Conservation (phyloP, 2,113 vertebrate species). For the Megaceryle torquata region DNA sequence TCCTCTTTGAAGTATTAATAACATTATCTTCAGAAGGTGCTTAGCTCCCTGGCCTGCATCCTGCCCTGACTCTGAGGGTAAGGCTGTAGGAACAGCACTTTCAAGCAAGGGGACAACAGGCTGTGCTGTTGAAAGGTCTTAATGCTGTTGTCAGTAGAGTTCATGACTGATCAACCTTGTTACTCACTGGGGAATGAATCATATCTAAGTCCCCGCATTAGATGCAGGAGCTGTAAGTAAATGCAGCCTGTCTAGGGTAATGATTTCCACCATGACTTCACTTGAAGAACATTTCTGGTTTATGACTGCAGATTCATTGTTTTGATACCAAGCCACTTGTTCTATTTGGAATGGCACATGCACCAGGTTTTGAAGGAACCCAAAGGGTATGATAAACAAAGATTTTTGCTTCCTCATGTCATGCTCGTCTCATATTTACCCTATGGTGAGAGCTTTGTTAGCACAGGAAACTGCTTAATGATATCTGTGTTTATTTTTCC, state of each 20-base stretch:
- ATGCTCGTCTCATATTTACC: constrained; percentile 30
- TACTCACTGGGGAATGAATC: background rate
- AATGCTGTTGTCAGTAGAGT: background rate
- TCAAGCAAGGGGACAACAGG: background rate
- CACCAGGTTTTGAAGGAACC: background rate
- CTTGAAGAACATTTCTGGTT: background rate
- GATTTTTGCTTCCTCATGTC: background rate
- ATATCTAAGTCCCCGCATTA: background rate
- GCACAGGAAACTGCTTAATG: constrained; percentile 32
- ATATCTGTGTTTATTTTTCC: constrained; percentile 48
- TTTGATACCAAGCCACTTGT: background rate
- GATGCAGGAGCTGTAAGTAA: background rate
- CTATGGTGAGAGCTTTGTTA: constrained; percentile 39
- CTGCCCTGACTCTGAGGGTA: background rate
- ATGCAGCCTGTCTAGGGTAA: background rate
- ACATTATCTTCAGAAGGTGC: background rate
- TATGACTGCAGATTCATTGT: background rate
- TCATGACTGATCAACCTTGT: background rate
- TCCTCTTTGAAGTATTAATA: background rate
- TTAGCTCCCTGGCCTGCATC: background rate
- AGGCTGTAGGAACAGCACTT: background rate
- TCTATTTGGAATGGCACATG: background rate
- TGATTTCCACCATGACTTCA: background rate
- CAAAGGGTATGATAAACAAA: constrained; percentile 15
- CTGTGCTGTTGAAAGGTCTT: background rate